Evolutionary conservation across 2,797 vertebrate genomes (phyloP).

Genomic region (Sebastes wilsoni): DNA sequence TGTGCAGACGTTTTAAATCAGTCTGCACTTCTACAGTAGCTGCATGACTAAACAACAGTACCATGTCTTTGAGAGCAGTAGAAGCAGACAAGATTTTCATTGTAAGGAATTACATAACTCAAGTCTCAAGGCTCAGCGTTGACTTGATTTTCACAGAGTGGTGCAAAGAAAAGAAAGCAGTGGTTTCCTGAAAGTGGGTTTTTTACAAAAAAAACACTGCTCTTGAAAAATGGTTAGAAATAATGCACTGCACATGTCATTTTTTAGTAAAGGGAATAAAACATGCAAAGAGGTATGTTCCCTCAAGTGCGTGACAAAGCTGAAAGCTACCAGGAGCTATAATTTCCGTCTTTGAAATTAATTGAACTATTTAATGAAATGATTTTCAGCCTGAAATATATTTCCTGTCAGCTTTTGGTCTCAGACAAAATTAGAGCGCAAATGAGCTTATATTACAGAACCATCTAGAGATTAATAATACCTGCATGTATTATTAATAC

Average conservation of each 20-base stretch:
- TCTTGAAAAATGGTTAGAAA: background rate
- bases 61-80: background rate
- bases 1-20: conserved; percentile 15
- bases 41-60: background rate
- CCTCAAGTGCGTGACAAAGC: conserved; percentile 9
- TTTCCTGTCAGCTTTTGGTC: conserved; percentile 46
- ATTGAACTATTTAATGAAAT: conserved; percentile 55
- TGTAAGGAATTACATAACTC: conserved; percentile 16
- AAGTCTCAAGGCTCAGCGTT: background rate
- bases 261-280: background rate
- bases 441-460: conserved; percentile 51
- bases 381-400: conserved; percentile 46
- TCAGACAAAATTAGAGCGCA: conserved; percentile 41
- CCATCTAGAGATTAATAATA: conserved; percentile 45
- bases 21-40: background rate
- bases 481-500: conserved; percentile 58
- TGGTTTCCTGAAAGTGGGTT: conserved; percentile 22
- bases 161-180: conserved; percentile 25
- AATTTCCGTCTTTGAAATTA: conserved; percentile 57
- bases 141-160: background rate
- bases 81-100: conserved; percentile 8
- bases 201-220: conserved; percentile 23
- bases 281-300: background rate
- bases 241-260: background rate
- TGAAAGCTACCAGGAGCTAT: conserved; percentile 30